These are phyloP conservation scores for Anoplius nigerrimus DNA, from an alignment of 2,888 invertebrate genomes.

Conservation along the genomic window DNA sequence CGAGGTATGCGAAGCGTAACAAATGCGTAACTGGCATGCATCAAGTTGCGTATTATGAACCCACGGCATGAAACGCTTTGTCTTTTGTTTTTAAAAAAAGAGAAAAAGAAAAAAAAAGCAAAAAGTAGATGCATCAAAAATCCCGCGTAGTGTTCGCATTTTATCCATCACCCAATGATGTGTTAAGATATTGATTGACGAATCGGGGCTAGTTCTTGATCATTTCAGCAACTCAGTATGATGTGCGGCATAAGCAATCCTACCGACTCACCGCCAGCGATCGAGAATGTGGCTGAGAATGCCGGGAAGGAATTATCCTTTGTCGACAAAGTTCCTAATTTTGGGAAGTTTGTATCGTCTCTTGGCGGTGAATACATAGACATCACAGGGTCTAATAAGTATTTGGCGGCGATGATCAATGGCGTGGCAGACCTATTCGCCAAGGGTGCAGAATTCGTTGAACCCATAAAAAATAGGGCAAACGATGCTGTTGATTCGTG, in stretches of 20 bases:
- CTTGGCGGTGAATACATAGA: slow-evolving; percentile 47
- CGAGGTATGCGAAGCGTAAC: no score
- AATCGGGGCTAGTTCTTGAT: no score
- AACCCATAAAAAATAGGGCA: slow-evolving; percentile 55
- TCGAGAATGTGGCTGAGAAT: slow-evolving; percentile 1
- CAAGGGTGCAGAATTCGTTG: slow-evolving; percentile 48
- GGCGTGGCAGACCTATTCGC: slow-evolving; percentile 52
- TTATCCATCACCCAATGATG: no score
- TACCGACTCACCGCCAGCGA: slow-evolving; percentile 12
- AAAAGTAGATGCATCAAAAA: no score
- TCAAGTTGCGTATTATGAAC: no score
- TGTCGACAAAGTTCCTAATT: not conserved
- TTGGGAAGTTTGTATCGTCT: not conserved
- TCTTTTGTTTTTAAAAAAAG: no score
- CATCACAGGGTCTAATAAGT: slow-evolving; percentile 53
- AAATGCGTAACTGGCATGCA: no score
- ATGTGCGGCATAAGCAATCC: slow-evolving; percentile 56
- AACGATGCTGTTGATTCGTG: slow-evolving; percentile 72
- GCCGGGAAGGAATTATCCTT: no score
- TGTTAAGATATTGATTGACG: no score
- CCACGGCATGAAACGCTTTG: no score
- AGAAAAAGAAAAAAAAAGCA: no score
- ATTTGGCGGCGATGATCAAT: slow-evolving; percentile 52
- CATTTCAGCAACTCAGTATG: slow-evolving; percentile 55
- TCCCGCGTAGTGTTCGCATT: no score